A percentile compares a stretch with the other conserved stretches of the same genome.
These are phyloP conservation scores for Eciton burchellii DNA, from an alignment of 1,140 invertebrate genomes.

Conservation along the genomic window DNA sequence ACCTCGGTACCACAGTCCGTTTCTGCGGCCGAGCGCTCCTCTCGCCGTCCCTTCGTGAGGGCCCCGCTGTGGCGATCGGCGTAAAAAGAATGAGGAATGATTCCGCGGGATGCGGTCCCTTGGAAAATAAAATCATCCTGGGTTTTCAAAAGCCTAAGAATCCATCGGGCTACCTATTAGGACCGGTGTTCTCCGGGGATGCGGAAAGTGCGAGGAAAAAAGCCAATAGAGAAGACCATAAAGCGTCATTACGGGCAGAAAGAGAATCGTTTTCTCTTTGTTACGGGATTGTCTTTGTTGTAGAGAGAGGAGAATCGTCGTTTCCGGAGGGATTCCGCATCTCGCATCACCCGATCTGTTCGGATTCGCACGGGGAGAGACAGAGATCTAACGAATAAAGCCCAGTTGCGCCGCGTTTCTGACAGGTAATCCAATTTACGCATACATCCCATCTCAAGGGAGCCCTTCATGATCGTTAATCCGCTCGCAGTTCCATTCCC, in stretches of 20 bases:
- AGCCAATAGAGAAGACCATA: background rate
- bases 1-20: conserved; percentile 74
- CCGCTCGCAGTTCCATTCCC: background rate
- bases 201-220: background rate
- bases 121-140: conserved; percentile 27
- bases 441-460: background rate
- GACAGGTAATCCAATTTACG: conserved; percentile 33
- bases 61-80: background rate
- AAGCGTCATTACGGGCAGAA: too few relatives aligned
- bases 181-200: conserved; percentile 22
- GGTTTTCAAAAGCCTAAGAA: background rate
- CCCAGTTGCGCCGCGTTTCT: conserved; percentile 39
- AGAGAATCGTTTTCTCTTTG: too few relatives aligned
- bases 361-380: conserved; percentile 23
- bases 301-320: background rate
- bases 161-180: conserved; percentile 5
- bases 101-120: background rate
- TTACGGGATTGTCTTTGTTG: too few relatives aligned
- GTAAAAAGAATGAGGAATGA: conserved; percentile 18
- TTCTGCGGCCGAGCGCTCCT: conserved; percentile 23
- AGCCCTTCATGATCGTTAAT: conserved; percentile 44
- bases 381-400: conserved; percentile 30
- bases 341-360: conserved; percentile 21
- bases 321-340: background rate
- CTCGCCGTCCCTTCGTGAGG: background rate